Base-by-base conservation (phyloP, 2,888 invertebrate genomes). In the Microplitis deprimator region DNA sequence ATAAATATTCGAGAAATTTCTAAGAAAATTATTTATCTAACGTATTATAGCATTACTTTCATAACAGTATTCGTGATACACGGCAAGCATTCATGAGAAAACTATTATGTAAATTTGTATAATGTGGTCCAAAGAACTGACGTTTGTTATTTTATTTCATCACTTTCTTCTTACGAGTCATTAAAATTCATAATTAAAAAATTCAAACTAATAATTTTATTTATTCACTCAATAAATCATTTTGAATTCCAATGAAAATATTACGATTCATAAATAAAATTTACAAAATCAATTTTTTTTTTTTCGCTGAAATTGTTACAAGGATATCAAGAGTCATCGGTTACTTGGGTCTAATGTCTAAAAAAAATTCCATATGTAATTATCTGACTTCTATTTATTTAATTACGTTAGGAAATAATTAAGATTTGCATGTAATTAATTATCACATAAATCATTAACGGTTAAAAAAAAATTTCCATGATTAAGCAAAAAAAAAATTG, bases 281-380 rank as follows among this genome's bases (percentile, higher is more conserved):
- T 59, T 10, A 8, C 6, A n/a, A 7, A 13, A 13, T 4, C 13
- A 13, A 59, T 59, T 59, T 29, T 29, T 29, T 29, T 29, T 20
- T 50, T 13, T 50, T 50, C 50, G 5, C 10, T 50, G 64, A 65
- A 85, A 85, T 81, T 85, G 82, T 85, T 85, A 85, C 86, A 86
- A 86, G 86, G 85, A 84, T 85, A 79, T 79, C 81, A 75, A 81
- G 81, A 59, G 65, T 74, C 59, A 76, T 71, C 71, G 13, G 39
- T 38, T 16, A 70, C 68, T 68, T 68, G 16, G 17, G 67, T 60
- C 59, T 61, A 50, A 67, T 38, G 70, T 10, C 6, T 39, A 29
- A 29, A 50, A 50, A 50, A 50, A 50, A 50, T 2, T 50, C 50
- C 6, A 1, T 13, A 13, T 13, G 29, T 67, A 38, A 50, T 50